Evolutionary conservation across 2,113 vertebrate genomes (phyloP), one percentile per base, ranked within the genome.

Genomic region (Myrmecobius fasciatus): DNA sequence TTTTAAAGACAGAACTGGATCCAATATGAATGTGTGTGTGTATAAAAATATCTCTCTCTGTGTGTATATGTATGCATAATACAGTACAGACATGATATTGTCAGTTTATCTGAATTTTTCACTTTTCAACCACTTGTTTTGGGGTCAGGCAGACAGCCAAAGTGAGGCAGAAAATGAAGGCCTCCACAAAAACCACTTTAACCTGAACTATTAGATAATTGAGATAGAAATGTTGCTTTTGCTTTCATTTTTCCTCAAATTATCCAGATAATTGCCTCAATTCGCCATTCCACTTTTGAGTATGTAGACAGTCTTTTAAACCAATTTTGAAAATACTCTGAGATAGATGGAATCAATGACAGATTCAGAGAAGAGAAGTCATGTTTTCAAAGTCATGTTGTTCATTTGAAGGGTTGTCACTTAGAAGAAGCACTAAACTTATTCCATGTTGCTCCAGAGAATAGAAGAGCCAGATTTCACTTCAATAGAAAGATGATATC

Each of bases 51-150:
- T 67, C 0, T 75, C 0, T 49, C 49, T 49, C 3, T 49, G 9
- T 60, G 56, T 36, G 12, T 60, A 75, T 93, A 75, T 67, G 43
- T 92, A 46, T 93, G 96, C 97, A 97, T 96, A 95, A 96, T 93
- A 3, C 2, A 94, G 92, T 91, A 83, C 95, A 92, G 91, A 95
- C 93, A 93, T 96, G 98, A 94, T 96, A 97, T 97, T 97, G 97
- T 98, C 98, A 94, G 67, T 83, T 83, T 83, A 43, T 83, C 36
- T 83, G n/a, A 83, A 83, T 43, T 83, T 24, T 43, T 83, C 67
- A 83, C 67, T 83, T 83, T 83, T 83, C 67, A 83, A 83, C 67
- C 67, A 83, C 67, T 83, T 83, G 97, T 96, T 49, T 96, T 43
- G 49, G 97, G 94, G 91, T 36, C 67, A 94, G 94, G 97, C 95